Conservation (phyloP, 2,797 vertebrate species). For the Gymnocypris eckloni region DNA sequence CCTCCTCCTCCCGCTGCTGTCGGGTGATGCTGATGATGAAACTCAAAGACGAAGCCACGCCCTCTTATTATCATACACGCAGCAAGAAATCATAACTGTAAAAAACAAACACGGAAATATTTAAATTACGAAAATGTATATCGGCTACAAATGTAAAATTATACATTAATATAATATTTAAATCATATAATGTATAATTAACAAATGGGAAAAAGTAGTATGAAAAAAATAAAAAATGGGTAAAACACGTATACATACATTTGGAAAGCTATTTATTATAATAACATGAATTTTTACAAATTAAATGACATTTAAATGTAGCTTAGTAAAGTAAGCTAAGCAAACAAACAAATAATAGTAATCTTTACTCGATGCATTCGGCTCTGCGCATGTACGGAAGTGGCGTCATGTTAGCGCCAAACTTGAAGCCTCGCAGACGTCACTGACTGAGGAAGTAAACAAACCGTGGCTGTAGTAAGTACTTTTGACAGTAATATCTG, state of each 20-base stretch:
- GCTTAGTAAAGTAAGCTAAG: neutral
- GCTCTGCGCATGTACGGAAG: slow-evolving; percentile 24
- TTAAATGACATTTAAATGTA: neutral
- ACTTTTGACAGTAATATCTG: no score
- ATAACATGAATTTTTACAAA: neutral
- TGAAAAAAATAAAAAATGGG: neutral
- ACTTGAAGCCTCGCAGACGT: slow-evolving; percentile 33
- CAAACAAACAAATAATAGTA: neutral
- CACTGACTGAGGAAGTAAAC: slow-evolving; percentile 35
- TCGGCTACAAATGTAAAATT: neutral
- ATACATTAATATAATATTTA: no score
- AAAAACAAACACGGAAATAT: neutral
- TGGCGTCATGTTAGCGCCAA: slow-evolving; percentile 46
- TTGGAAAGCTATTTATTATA: neutral
- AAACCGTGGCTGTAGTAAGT: neutral
- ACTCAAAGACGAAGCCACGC: neutral
- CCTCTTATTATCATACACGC: neutral
- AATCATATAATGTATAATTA: neutral
- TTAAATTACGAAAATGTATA: neutral
- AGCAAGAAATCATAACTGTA: no score
- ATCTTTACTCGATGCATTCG: no score
- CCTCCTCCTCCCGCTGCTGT: slow-evolving; percentile 10
- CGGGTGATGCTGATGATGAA: slow-evolving; percentile 53
- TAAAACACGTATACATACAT: neutral
- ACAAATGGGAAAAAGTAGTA: neutral